These are phyloP conservation scores for Hemaris fuciformis DNA, from an alignment of 2,888 invertebrate species.

Conservation along the genomic window DNA sequence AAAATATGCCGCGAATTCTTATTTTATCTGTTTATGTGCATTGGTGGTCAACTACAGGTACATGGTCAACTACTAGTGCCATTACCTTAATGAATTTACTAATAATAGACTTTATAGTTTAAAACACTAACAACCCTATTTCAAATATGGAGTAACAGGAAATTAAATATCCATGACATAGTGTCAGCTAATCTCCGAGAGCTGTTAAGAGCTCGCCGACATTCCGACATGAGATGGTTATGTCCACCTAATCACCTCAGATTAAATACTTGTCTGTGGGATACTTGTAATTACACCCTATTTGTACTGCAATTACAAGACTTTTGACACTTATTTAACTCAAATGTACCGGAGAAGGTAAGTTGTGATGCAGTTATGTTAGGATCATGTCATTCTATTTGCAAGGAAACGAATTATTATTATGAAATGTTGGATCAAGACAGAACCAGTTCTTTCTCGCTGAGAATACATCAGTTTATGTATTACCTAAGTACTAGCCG, in stretches of 20 bases:
- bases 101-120: background rate
- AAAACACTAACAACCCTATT: background rate
- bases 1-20: too few relatives aligned
- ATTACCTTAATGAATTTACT: too few relatives aligned
- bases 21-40: too few relatives aligned
- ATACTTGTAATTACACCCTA: background rate
- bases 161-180: background rate
- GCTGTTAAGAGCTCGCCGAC: background rate
- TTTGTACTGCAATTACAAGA: background rate
- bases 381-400: background rate
- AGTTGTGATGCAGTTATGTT: background rate
- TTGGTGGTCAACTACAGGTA: too few relatives aligned
- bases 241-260: background rate
- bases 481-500: too few relatives aligned
- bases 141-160: background rate
- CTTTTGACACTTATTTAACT: background rate
- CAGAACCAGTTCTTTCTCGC: too few relatives aligned
- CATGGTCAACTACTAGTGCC: too few relatives aligned
- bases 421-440: too few relatives aligned
- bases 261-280: background rate
- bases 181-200: slow-evolving; percentile 2
- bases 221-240: background rate
- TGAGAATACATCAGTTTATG: too few relatives aligned
- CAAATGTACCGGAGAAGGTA: background rate
- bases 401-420: too few relatives aligned